A percentile compares a stretch with the other conserved stretches of the same genome.
These are phyloP conservation scores for Mustelus asterias DNA, from an alignment of 2,113 vertebrate species.

Conservation along the genomic window DNA sequence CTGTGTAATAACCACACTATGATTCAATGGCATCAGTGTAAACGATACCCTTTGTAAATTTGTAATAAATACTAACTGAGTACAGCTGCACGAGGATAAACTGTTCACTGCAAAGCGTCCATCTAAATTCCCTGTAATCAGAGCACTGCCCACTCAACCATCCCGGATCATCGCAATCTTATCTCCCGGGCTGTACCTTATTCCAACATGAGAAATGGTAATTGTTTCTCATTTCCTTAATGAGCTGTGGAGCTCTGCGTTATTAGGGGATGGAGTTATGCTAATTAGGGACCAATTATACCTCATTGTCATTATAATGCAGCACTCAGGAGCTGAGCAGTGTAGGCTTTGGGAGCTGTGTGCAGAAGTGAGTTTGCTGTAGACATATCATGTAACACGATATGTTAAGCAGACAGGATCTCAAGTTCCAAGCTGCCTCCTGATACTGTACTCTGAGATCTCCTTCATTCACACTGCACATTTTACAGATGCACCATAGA, in stretches of 20 bases:
- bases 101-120: not conserved
- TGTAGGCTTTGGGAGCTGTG: not conserved
- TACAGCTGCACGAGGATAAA: not conserved
- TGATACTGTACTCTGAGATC: not conserved
- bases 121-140: not conserved
- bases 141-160: not conserved
- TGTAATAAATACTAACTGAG: not conserved
- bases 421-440: not conserved
- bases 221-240: conserved; percentile 14
- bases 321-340: not conserved
- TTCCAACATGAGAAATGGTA: conserved; percentile 8
- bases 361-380: not conserved
- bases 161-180: not conserved
- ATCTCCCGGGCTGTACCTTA: conserved; percentile 1
- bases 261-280: not conserved
- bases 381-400: not conserved
- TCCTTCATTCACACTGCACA: not conserved
- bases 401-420: not conserved
- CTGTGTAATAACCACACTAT: not conserved
- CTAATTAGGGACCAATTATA: conserved; percentile 22
- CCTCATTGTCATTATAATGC: conserved; percentile 24
- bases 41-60: not conserved
- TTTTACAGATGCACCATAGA: no score
- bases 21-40: not conserved
- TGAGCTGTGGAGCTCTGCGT: not conserved